A percentile compares a stretch with the other conserved stretches of the same genome.
Evolutionary conservation across 2,797 vertebrate genomes (phyloP).

Genomic region (Knipowitschia caucasica): DNA sequence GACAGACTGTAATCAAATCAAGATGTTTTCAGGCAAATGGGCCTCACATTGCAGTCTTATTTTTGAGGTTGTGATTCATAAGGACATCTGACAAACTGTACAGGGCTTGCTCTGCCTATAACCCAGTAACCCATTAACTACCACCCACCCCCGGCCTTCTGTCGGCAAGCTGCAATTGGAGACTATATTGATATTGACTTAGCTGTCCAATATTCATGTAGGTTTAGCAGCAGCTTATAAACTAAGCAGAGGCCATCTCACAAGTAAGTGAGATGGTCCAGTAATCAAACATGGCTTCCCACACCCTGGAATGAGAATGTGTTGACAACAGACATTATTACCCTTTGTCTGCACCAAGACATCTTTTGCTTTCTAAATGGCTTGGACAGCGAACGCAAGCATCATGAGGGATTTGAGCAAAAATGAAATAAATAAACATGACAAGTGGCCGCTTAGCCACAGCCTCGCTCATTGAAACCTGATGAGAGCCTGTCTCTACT

Average conservation of each 20-base stretch:
- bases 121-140: not conserved
- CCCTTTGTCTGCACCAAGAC: slow-evolving; percentile 26
- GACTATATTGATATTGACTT: slow-evolving; percentile 4
- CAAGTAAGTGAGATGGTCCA: slow-evolving; percentile 6
- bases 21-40: not conserved
- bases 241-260: not conserved
- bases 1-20: not conserved
- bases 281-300: slow-evolving; percentile 6
- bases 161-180: slow-evolving; percentile 4
- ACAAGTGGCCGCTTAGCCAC: slow-evolving; percentile 80
- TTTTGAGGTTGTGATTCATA: not conserved
- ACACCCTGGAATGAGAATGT: not conserved
- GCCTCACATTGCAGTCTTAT: not conserved
- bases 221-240: slow-evolving; percentile 20
- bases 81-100: not conserved
- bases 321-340: slow-evolving; percentile 22
- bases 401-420: slow-evolving; percentile 48
- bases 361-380: slow-evolving; percentile 56
- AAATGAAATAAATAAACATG: slow-evolving; percentile 79
- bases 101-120: not conserved
- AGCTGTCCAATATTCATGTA: slow-evolving; percentile 39
- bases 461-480: slow-evolving; percentile 73
- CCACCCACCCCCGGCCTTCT: not conserved
- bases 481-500: slow-evolving; percentile 70
- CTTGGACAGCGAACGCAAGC: slow-evolving; percentile 50